phyloP scores from a whole-genome alignment of 2,888 invertebrate genomes.

The Carabus problematicus region DNA sequence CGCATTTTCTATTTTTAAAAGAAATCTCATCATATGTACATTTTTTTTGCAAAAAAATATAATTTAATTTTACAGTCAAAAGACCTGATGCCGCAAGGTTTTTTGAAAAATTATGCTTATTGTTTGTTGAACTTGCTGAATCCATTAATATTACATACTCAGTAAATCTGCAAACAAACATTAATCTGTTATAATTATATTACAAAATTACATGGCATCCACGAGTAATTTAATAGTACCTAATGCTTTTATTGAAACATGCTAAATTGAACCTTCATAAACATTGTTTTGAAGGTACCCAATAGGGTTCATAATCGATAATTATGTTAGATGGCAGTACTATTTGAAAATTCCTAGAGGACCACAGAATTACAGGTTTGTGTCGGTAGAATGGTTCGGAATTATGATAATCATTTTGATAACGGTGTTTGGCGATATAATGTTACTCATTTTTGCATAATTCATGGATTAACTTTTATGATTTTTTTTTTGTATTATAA shows the following conservation, averaged over 20 bases:
- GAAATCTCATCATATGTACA: too few relatives aligned
- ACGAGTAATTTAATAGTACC: background rate
- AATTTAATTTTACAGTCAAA: too few relatives aligned
- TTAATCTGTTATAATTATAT: too few relatives aligned
- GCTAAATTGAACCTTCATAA: background rate
- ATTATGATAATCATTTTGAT: constrained; percentile 30
- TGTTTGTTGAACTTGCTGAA: too few relatives aligned
- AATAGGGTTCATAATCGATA: constrained; percentile 23
- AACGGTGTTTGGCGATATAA: constrained; percentile 12
- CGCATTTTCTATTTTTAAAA: too few relatives aligned
- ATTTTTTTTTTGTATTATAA: constrained; percentile 2
- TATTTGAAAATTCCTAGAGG: constrained; percentile 8
- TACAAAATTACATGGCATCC: background rate
- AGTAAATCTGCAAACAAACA: too few relatives aligned
- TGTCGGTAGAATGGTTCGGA: constrained; percentile 20
- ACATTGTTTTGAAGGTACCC: constrained; percentile 11
- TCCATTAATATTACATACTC: too few relatives aligned
- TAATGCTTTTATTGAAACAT: constrained; percentile 14
- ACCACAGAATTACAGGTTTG: constrained; percentile 19
- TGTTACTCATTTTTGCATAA: constrained; percentile 23
- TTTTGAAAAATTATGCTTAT: too few relatives aligned
- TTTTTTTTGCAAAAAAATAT: too few relatives aligned
- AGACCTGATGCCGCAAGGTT: too few relatives aligned
- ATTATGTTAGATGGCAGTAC: constrained; percentile 22
- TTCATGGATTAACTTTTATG: constrained; percentile 8